A percentile compares a stretch with the other conserved stretches of the same genome.
phyloP scores from a whole-genome alignment of 2,113 vertebrate genomes.

The Neoarius graeffei region DNA sequence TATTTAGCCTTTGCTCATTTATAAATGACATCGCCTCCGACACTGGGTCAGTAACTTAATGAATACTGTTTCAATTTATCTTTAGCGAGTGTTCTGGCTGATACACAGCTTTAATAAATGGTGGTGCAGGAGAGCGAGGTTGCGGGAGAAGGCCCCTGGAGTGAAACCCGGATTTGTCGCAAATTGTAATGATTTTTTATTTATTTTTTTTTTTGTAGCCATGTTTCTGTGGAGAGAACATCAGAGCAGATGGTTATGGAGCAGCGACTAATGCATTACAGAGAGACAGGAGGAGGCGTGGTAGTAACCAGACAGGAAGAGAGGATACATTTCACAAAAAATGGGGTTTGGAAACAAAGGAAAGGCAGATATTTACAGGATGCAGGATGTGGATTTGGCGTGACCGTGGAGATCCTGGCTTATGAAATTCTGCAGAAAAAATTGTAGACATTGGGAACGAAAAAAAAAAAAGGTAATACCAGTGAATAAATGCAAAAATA shows the following conservation, averaged over 20 bases:
- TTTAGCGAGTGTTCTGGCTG: conserved; percentile 38
- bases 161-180: conserved; percentile 44
- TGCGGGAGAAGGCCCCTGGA: conserved; percentile 20
- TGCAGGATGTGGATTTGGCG: background rate
- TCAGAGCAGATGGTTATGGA: conserved; percentile 52
- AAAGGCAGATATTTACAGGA: background rate
- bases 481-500: background rate
- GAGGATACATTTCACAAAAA: background rate
- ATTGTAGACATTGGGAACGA: background rate
- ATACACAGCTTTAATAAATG: conserved; percentile 49
- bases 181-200: conserved; percentile 45
- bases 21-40: conserved; percentile 29
- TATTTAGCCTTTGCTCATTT: conserved; percentile 47
- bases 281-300: conserved; percentile 33
- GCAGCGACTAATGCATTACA: conserved; percentile 53
- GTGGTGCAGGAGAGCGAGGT: conserved; percentile 20
- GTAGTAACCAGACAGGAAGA: conserved; percentile 4
- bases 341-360: background rate
- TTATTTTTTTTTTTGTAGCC: background rate
- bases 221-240: conserved; percentile 30
- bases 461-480: background rate
- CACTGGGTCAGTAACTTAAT: conserved; percentile 56
- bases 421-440: background rate
- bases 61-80: conserved; percentile 56
- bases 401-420: background rate